A percentile compares a stretch with the other conserved stretches of the same genome.
These are phyloP conservation scores for Artibeus jamaicensis DNA, from an alignment of 2,797 vertebrate species.

Conservation along the genomic window DNA sequence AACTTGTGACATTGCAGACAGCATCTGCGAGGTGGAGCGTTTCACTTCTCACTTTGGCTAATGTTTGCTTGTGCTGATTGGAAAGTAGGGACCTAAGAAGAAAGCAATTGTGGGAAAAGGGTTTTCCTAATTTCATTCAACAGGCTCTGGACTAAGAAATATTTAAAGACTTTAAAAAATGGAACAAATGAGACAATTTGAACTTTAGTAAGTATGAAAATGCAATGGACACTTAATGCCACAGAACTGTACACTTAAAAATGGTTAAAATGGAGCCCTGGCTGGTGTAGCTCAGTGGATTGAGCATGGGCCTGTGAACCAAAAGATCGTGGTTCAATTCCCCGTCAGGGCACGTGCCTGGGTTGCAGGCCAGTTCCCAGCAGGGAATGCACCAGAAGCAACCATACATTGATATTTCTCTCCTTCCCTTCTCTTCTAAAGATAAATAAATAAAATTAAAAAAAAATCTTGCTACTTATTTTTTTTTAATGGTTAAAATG, in stretches of 20 bases:
- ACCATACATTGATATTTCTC: no score
- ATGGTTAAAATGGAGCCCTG: no score
- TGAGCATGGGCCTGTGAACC: no score
- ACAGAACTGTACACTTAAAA: not conserved
- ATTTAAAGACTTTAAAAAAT: not conserved
- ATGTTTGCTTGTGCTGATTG: conserved; percentile 51
- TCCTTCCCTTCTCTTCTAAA: no score
- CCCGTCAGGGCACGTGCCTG: no score
- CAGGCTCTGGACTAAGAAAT: conserved; percentile 23
- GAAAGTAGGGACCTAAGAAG: conserved; percentile 11
- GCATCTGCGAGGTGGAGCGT: conserved; percentile 14
- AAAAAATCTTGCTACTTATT: no score
- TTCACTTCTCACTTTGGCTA: conserved; percentile 57
- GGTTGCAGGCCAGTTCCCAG: no score
- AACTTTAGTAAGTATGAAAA: not conserved
- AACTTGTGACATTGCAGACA: conserved; percentile 52
- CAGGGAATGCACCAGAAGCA: no score
- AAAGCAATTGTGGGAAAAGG: conserved; percentile 25
- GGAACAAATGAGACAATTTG: not conserved
- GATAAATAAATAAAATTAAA: no score
- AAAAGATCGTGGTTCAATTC: no score
- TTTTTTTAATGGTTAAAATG: not conserved
- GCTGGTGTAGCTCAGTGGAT: no score
- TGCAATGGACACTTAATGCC: not conserved
- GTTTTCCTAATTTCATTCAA: conserved; percentile 40